These are phyloP conservation scores for Sarcophilus harrisii DNA, from an alignment of 2,797 vertebrate genomes.

Conservation along the genomic window DNA sequence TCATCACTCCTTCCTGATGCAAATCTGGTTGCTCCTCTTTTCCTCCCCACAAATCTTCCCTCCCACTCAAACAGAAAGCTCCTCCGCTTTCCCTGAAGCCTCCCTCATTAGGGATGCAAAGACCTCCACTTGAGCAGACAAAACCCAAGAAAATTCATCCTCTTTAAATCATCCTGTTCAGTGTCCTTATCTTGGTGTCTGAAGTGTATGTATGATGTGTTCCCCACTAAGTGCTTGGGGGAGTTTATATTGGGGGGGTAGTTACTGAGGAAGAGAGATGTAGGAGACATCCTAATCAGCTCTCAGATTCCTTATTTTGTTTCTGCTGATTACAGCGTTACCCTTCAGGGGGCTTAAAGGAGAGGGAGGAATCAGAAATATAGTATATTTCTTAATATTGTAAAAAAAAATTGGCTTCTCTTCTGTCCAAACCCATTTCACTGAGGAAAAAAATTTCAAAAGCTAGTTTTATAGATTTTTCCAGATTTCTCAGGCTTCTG, in stretches of 20 bases:
- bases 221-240: not conserved
- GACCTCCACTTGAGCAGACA: not conserved
- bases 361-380: not conserved
- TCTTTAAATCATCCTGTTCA: conserved; percentile 1
- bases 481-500: not conserved
- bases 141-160: not conserved
- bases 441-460: not conserved
- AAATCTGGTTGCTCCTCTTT: conserved; percentile 10
- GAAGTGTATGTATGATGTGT: not conserved
- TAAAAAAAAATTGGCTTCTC: conserved; percentile 37
- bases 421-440: conserved; percentile 7
- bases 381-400: not conserved
- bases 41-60: not conserved
- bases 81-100: not conserved
- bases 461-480: conserved; percentile 23
- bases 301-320: not conserved
- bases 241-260: too few relatives aligned
- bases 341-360: not conserved
- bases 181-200: not conserved
- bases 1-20: not conserved
- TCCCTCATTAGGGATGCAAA: not conserved
- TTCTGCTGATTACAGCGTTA: not conserved
- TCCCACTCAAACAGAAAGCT: not conserved
- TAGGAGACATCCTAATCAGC: not conserved
- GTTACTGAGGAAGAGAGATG: too few relatives aligned